Base-by-base conservation (phyloP, 2,113 vertebrate species). In the Ceyx margarethae region DNA sequence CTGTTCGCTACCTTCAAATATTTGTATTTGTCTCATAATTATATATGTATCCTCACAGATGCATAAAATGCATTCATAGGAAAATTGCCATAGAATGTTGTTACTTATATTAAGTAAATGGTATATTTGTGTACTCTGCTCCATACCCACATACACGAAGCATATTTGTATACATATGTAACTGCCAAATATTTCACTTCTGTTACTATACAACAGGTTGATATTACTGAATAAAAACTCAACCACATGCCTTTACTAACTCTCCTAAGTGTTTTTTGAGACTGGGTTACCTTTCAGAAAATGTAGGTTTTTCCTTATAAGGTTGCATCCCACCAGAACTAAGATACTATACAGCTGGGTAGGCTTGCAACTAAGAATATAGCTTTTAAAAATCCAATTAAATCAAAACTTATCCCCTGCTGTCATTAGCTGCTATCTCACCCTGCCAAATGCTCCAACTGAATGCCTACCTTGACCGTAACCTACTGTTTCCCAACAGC, bases 1-100 rank as follows among this genome's bases (percentile, higher is more conserved):
- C 96, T 97, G 97, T 94, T 97, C 87, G 5, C 84, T 96, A 97
- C 93, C 96, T 97, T 97, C 91, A 95, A 95, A 95, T 97, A 96
- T 93, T 97, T 97, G 96, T 97, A 97, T 96, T 97, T 98, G 91
- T 96, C 40, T 19, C 95, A 95, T 95, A 97, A 97, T 97, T 97
- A 97, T 53, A 81, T 85, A 96, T 94, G 96, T 94, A 71, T 93
- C 75, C 92, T 96, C 96, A 97, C 95, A 97, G 96, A 97, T 88
- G 92, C 25, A 95, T 86, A 91, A 89, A 91, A 95, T 95, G 88
- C 7, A 97, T 91, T 96, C 91, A 95, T 78, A 96, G 95, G 94
- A 97, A 97, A 97, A 97, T 51, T 97, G 93, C 95, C 95, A 96
- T 92, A 95, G 95, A 93, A 77, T 96, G 94, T 96, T 97, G 94